Percentiles rank a stretch among this genome's conserved stretches.
These are phyloP conservation scores for Oenanthe oenanthe DNA, from an alignment of 2,113 vertebrate genomes.

Conservation along the genomic window DNA sequence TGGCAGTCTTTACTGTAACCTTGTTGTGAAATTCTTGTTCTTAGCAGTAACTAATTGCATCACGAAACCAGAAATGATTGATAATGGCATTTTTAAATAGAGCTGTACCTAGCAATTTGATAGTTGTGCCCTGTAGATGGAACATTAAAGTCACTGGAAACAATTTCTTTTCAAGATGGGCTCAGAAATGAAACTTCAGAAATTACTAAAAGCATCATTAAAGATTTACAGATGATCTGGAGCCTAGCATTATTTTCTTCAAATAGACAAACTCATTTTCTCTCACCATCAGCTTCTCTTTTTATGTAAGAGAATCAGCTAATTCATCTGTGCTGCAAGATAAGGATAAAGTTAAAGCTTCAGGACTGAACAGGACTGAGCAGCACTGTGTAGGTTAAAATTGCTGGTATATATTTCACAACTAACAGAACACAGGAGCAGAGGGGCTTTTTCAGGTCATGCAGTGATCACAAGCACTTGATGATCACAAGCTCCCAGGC, in stretches of 20 bases:
- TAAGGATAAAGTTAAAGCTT: background rate
- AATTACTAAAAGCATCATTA: constrained; percentile 44
- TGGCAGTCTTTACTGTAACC: constrained; percentile 18
- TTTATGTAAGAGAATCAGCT: background rate
- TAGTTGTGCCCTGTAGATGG: background rate
- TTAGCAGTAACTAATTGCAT: background rate
- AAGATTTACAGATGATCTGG: constrained; percentile 4
- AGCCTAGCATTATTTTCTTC: background rate
- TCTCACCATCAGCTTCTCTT: background rate
- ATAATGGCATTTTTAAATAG: background rate
- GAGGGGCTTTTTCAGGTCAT: background rate
- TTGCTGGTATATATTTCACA: background rate
- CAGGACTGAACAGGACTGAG: background rate
- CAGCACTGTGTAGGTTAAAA: background rate
- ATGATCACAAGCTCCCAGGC: background rate
- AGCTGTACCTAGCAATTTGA: background rate
- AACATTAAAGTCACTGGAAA: background rate
- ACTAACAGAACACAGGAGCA: background rate
- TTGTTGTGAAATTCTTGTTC: constrained; percentile 3
- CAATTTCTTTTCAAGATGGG: background rate
- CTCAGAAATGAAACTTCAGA: constrained; percentile 37
- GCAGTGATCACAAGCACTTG: background rate
- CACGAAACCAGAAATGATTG: background rate
- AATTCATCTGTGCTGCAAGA: background rate
- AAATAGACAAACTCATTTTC: background rate